These are phyloP conservation scores for Prionace glauca DNA, from an alignment of 2,797 vertebrate genomes.

Conservation along the genomic window DNA sequence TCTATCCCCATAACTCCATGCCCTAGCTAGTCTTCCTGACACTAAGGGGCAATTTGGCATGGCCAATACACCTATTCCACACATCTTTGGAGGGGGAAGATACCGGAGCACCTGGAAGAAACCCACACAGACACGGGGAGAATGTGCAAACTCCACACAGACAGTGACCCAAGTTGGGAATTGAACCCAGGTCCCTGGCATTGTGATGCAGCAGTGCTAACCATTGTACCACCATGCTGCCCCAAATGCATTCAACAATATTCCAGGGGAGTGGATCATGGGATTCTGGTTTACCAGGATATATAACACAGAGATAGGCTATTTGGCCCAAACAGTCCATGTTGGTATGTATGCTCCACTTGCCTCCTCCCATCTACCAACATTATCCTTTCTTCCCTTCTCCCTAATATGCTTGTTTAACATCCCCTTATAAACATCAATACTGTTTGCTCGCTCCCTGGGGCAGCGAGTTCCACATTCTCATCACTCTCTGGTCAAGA, in stretches of 20 bases:
- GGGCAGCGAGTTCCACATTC: not conserved
- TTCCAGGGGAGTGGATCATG: not conserved
- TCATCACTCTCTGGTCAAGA: not conserved
- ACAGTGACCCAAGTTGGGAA: too few species aligned
- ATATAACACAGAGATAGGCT: not conserved
- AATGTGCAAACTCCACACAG: too few species aligned
- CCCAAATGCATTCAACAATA: not conserved
- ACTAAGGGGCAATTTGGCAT: too few species aligned
- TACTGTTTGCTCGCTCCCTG: not conserved
- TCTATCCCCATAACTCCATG: too few species aligned
- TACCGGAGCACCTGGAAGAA: too few species aligned
- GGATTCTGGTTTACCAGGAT: not conserved
- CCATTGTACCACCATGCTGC: too few species aligned
- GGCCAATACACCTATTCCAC: too few species aligned
- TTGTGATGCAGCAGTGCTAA: too few species aligned
- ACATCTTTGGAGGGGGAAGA: too few species aligned
- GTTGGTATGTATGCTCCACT: not conserved
- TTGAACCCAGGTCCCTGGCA: too few species aligned
- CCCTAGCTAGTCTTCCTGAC: too few species aligned
- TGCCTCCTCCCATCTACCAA: not conserved
- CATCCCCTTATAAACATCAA: not conserved
- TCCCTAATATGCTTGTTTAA: not conserved
- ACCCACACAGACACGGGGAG: too few species aligned
- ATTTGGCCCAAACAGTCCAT: not conserved
- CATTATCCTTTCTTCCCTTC: not conserved